Conservation (phyloP, 2,113 vertebrate genomes). For the Microcebus tavaratra region DNA sequence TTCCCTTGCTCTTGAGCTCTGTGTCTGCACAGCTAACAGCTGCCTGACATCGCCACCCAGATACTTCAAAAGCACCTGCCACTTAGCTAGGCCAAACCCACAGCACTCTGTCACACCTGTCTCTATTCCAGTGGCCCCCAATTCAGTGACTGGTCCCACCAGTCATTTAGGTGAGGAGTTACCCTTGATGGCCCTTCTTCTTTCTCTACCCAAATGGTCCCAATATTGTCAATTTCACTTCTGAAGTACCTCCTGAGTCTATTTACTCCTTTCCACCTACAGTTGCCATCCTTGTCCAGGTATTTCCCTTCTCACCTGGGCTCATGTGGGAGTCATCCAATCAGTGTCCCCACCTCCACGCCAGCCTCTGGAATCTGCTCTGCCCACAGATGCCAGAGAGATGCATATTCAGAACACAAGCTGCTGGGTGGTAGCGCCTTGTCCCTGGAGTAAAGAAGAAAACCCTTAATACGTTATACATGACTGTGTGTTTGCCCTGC, state of each 20-base stretch:
- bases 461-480: rapidly evolving
- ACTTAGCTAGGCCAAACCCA: not conserved
- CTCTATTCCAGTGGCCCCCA: not conserved
- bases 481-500: not conserved
- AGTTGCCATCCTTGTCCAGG: not conserved
- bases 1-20: not conserved
- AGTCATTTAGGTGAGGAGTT: not conserved
- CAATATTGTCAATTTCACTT: too few species aligned
- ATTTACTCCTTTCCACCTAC: not conserved
- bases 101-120: not conserved
- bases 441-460: not conserved
- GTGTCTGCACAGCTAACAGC: not conserved
- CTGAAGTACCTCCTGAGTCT: not conserved
- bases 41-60: not conserved
- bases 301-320: not conserved
- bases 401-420: too few species aligned
- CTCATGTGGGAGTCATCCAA: not conserved
- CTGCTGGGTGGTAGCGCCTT: not conserved
- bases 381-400: not conserved
- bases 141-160: not conserved
- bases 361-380: not conserved
- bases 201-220: too few species aligned
- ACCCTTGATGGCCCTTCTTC: too few species aligned
- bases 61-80: not conserved
- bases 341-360: not conserved